A percentile compares a stretch with the other conserved stretches of the same genome.
These are phyloP conservation scores for Nothobranchius kuhntae DNA, from an alignment of 2,113 vertebrate species.

Conservation along the genomic window DNA sequence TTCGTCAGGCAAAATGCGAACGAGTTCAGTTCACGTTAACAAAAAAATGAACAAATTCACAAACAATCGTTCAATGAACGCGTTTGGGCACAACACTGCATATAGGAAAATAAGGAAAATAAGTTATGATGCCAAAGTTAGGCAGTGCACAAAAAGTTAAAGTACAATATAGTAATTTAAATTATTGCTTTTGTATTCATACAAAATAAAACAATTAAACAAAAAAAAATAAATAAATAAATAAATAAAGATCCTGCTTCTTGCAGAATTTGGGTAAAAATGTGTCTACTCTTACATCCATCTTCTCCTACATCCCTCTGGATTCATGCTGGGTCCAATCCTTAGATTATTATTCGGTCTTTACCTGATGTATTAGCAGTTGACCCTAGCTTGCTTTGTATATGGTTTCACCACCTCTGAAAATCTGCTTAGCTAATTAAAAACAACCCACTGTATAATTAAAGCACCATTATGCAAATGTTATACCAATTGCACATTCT, in stretches of 20 bases:
- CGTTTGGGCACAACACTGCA: too few species aligned
- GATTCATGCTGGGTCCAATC: constrained; percentile 13
- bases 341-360: constrained; percentile 34
- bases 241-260: background rate
- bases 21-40: too few species aligned
- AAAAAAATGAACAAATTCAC: too few species aligned
- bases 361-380: constrained; percentile 62
- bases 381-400: constrained; percentile 69
- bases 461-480: constrained; percentile 80
- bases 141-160: too few species aligned
- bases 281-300: background rate
- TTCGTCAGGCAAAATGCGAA: too few species aligned
- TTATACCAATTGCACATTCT: constrained; percentile 78
- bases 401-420: constrained; percentile 38
- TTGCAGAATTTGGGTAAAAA: background rate
- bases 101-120: too few species aligned
- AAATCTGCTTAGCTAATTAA: constrained; percentile 78
- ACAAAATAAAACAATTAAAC: too few species aligned
- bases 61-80: too few species aligned
- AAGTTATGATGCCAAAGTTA: too few species aligned
- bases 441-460: constrained; percentile 80
- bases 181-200: too few species aligned
- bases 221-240: too few species aligned
- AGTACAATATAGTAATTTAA: too few species aligned
- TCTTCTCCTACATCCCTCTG: background rate